Evolutionary conservation across 2,797 vertebrate genomes (phyloP).

Genomic region (Micromesistius poutassou): DNA sequence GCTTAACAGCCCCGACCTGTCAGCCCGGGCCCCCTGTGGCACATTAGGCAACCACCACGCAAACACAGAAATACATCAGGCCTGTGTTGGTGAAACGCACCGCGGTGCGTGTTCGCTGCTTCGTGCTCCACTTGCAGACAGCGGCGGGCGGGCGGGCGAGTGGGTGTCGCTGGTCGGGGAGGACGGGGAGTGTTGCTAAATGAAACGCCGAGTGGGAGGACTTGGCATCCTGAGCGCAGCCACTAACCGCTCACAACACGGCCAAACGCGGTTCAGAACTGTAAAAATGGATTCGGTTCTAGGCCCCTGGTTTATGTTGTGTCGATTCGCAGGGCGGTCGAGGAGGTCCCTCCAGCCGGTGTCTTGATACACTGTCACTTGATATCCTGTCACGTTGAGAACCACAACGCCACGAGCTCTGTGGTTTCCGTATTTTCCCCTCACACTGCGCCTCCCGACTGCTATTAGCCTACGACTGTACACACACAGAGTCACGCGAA

Average conservation of each 20-base stretch:
- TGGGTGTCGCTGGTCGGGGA: neutral
- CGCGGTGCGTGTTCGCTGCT: slow-evolving; percentile 2
- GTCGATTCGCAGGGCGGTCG: too few species aligned
- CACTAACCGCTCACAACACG: neutral
- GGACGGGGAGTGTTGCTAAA: neutral
- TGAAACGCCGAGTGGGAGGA: neutral
- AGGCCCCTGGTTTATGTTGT: neutral
- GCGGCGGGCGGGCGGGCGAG: too few species aligned
- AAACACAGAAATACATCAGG: neutral
- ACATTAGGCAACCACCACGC: slow-evolving; percentile 23
- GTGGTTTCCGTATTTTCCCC: too few species aligned
- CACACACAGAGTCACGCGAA: slow-evolving; percentile 24
- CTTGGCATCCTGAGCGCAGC: neutral
- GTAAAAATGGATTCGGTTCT: neutral
- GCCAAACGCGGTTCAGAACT: neutral
- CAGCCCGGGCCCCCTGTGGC: slow-evolving; percentile 46
- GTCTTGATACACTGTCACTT: too few species aligned
- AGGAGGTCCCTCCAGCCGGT: too few species aligned
- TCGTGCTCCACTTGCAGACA: neutral
- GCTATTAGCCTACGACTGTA: too few species aligned
- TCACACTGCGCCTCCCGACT: too few species aligned
- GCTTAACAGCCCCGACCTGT: slow-evolving; percentile 54
- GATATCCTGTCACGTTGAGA: too few species aligned
- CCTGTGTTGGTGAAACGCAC: slow-evolving; percentile 35
- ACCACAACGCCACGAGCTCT: neutral